A percentile compares a stretch with the other conserved stretches of the same genome.
These are phyloP conservation scores for Euplexia lucipara DNA, from an alignment of 2,888 invertebrate species.

Conservation along the genomic window DNA sequence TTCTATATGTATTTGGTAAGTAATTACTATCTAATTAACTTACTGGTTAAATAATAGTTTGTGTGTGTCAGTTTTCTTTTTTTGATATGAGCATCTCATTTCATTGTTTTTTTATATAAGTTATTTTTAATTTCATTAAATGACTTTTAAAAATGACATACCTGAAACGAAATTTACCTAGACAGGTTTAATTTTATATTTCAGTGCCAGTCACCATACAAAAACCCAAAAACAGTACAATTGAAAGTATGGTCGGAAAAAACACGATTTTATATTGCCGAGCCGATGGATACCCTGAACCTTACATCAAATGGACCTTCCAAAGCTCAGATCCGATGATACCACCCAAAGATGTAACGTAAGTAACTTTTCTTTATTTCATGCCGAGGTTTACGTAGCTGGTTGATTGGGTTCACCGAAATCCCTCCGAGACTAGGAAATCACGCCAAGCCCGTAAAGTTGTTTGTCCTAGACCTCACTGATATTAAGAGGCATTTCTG, in stretches of 20 bases:
- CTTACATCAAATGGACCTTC: conserved; percentile 71
- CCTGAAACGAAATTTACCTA: not conserved
- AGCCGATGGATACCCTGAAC: conserved; percentile 72
- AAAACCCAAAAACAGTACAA: conserved; percentile 53
- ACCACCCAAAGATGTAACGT: conserved; percentile 60
- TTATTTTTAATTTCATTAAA: no score
- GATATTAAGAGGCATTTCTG: no score
- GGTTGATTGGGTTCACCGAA: no score
- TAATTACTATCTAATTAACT: conserved; percentile 2
- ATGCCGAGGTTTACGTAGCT: not conserved
- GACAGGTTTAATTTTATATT: not conserved
- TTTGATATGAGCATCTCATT: no score
- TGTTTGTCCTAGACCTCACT: no score
- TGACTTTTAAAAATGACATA: no score
- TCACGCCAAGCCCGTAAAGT: not conserved
- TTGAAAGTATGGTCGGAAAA: conserved; percentile 61
- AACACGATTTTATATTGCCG: conserved; percentile 65
- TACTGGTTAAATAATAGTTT: no score
- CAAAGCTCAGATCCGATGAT: conserved; percentile 41
- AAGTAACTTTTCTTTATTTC: conserved; percentile 25
- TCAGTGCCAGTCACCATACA: conserved; percentile 53
- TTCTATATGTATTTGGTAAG: conserved; percentile 70
- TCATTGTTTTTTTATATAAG: no score
- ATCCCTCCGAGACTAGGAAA: no score
- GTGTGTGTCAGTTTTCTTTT: no score